Evolutionary conservation across 2,113 vertebrate species (phyloP).

Genomic region (Phyllostomus discolor): DNA sequence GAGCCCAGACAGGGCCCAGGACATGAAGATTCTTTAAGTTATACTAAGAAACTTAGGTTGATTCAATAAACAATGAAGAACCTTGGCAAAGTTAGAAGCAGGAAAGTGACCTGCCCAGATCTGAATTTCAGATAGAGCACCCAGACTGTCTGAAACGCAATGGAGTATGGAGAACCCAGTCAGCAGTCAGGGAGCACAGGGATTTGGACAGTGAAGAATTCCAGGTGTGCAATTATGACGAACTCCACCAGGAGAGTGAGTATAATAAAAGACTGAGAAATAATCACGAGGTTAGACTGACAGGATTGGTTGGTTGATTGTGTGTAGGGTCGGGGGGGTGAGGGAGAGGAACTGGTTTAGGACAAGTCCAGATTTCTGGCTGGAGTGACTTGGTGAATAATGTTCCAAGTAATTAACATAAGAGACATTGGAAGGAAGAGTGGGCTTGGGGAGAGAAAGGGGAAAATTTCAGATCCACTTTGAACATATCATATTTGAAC

Average conservation of each 20-base stretch:
- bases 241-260: neutral
- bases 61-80: neutral
- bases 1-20: neutral
- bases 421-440: slow-evolving; percentile 44
- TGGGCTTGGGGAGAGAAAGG: neutral
- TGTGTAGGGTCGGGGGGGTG: neutral
- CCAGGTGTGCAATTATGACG: neutral
- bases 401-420: slow-evolving; percentile 34
- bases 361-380: slow-evolving; percentile 37
- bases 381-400: slow-evolving; percentile 16
- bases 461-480: neutral
- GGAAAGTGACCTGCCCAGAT: neutral
- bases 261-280: slow-evolving; percentile 9
- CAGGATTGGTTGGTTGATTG: neutral
- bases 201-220: neutral
- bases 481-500: slow-evolving; percentile 15
- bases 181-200: neutral
- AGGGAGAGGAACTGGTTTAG: slow-evolving; percentile 22
- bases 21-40: neutral
- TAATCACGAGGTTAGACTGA: neutral
- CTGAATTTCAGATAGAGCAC: neutral
- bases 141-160: neutral
- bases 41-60: neutral
- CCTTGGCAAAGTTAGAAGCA: neutral
- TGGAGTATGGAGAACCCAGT: neutral